phyloP scores from a whole-genome alignment of 2,113 vertebrate genomes.

The Peromyscus maniculatus region DNA sequence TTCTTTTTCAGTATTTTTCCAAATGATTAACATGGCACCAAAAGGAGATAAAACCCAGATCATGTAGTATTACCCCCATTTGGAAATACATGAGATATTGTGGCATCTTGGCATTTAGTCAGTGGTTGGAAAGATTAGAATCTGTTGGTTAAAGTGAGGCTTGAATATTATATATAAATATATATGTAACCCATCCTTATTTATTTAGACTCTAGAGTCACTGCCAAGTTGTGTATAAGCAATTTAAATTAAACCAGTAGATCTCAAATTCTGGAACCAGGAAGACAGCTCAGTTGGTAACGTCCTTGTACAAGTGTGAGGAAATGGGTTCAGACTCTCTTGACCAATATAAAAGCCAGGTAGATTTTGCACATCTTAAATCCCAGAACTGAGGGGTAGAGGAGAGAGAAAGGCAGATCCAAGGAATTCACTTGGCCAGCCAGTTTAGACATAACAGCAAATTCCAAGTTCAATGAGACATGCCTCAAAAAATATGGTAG shows the following conservation, averaged over 20 bases:
- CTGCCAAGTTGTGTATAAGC: not conserved
- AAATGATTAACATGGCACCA: not conserved
- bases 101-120: not conserved
- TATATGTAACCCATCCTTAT: not conserved
- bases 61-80: not conserved
- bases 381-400: not conserved
- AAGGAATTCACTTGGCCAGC: not conserved
- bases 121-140: not conserved
- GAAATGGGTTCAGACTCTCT: not conserved
- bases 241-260: not conserved
- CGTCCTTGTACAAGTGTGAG: not conserved
- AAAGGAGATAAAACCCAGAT: not conserved
- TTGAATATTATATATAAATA: not conserved
- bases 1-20: not conserved
- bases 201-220: not conserved
- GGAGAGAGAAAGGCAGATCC: not conserved
- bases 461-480: not conserved
- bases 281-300: not conserved
- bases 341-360: not conserved
- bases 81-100: not conserved
- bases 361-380: not conserved
- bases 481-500: not conserved
- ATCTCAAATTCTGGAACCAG: not conserved
- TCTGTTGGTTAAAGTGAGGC: not conserved
- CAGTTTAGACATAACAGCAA: not conserved